Evolutionary conservation across 2,797 vertebrate genomes (phyloP), one percentile per base, ranked within the genome.

Genomic region (Antrozous pallidus): DNA sequence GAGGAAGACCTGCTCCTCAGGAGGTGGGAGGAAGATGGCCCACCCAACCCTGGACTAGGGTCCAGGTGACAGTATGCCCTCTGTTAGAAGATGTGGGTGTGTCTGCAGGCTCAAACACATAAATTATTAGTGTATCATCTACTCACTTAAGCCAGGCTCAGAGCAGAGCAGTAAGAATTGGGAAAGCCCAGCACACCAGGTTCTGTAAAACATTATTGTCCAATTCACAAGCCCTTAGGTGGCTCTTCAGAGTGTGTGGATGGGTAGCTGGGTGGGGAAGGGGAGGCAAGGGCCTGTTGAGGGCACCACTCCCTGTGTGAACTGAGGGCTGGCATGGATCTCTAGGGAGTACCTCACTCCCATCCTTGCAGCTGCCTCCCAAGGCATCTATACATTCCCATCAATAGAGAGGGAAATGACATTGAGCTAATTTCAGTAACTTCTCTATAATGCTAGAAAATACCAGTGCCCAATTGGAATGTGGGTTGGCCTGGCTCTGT

Each of bases 391-490:
- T 45, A 16, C 8, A 12, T 45, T 47, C 38, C 26, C 1, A 0
- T 70, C 49, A 70, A 2, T 31, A 78, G n/a, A 91, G 38, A 69
- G 36, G 63, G 22, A 80, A 51, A 24, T 78, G 18, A 24, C 0
- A 0, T 51, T 58, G 31, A 70, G 78, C 28, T 16, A 17, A 16
- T 71, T 20, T 36, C 2, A 1, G n/a, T 45, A 42, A 38, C 49
- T 77, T 77, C 26, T 87, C 31, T 42, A 24, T 38, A 61, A 20
- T 10, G 82, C 31, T 51, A 18, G 71, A 90, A 84, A 38, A 49
- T 13, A 4, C 1, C 0, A 5, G 18, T 1, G 0, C 1, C 33
- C 36, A 2, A 6, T 17, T 33, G 36, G 65, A 17, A 42, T 4
- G 0, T 17, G 24, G 38, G 51, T 40, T 2, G 5, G 7, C 40